Evolutionary conservation across 2,888 invertebrate genomes (phyloP), one percentile per base, ranked within the genome.

Genomic region (Temnothorax ravouxi): DNA sequence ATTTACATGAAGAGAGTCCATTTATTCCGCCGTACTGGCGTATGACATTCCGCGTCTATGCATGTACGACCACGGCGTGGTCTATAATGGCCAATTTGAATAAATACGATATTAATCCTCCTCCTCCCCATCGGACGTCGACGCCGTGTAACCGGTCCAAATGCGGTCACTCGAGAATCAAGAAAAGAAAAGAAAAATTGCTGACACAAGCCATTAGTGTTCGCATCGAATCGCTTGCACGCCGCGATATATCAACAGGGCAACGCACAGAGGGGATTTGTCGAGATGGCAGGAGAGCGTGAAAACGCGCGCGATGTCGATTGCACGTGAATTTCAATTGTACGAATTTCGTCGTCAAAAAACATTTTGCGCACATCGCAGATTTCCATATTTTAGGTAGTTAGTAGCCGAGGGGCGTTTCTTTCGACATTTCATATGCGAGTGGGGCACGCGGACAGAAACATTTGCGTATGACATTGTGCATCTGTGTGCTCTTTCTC

Each of bases 21-120:
- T 91, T 91, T 90, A 87, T 90, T 82, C 54, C 47, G 50, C 18
- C 50, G 69, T 38, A 67, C 75, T 15, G 4, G 44, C 54, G 69
- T 6, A 6, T 34, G 1, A 9, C 18, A 29, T 25, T 8, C 4
- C 25, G 52, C 52, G 38, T 25, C 38, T 80, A 47, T 50, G 56
- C 76, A 47, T 44, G 56, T 69, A 76, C 82, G 85, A 29, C 18
- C 52, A 21, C 52, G 67, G 61, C 9, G 18, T 25, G 21, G 41
- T 86, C 85, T 88, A 91, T 88, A 91, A 91, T 86, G 84, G 84
- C 56, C 85, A 88, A 91, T 91, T 90, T 91, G 90, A 91, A 91
- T 91, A 90, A 91, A 91, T 89, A 86, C 88, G 88, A 90, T 89
- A 89, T 88, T 91, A 91, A 88, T 85, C 59, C 84, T 2, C 38